Evolutionary conservation across 2,888 invertebrate genomes (phyloP), one percentile per base, ranked within the genome.

Genomic region (Drosophila lacicola): DNA sequence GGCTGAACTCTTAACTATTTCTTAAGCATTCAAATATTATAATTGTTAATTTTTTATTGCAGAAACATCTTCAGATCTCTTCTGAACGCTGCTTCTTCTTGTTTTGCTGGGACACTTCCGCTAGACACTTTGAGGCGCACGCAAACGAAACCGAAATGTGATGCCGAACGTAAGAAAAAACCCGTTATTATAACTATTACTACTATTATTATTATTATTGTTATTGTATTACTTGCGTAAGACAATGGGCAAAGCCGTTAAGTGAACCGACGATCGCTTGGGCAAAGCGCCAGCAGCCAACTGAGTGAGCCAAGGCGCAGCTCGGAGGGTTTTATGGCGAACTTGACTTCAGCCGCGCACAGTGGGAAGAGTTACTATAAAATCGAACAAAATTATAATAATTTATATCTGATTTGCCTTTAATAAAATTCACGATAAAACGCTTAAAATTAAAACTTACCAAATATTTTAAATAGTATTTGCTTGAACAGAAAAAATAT

Each of bases 311-410:
- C 82, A 79, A 79, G 77, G 72, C 82, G 69, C 69, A 70, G 67
- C 71, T 70, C 58, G 34, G 66, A 86, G 74, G 82, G 81, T 86
- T 83, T 86, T 86, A 83, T 83, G 68, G 54, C 74, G 77, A 86
- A 86, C 82, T 83, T 83, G 81, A 81, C 72, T 86, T 61, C 65
- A 69, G 37, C 36, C 19, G 8, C n/a, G 72, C 39, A 75, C 75
- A 64, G 63, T 75, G 63, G 73, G n/a, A 1, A 21, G 6, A n/a
- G 2, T 10, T 29, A 2, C 0, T 14, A 33, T n/a, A 1, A 21
- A n/a, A 10, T n/a, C 14, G 1, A 3, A 33, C 19, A 25, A 21
- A 44, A 44, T 25, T 2, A 14, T 14, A 14, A 39, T 39, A 25
- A 8, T 25, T 21, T 5, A 4, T 21, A 21, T 4, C 25, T 8